Percentiles rank a stretch among this genome's conserved stretches.
phyloP scores from a whole-genome alignment of 2,113 vertebrate genomes.

The Eira barbara region DNA sequence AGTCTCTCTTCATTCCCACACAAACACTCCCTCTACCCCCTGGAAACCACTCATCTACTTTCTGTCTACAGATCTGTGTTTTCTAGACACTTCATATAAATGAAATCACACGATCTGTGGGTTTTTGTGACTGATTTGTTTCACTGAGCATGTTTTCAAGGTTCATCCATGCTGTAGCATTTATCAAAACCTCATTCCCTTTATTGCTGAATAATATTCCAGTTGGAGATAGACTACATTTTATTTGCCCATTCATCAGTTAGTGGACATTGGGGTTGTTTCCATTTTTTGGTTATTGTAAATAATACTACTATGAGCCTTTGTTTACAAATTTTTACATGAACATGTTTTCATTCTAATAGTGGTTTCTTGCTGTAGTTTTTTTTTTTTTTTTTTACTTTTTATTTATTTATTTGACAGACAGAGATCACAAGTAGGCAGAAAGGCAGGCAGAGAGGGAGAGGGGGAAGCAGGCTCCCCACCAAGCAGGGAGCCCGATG shows the following conservation, averaged over 20 bases:
- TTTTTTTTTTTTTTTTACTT: too few species aligned
- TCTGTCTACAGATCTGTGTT: neutral
- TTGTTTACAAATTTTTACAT: neutral
- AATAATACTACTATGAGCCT: neutral
- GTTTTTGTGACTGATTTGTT: neutral
- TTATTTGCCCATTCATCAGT: neutral
- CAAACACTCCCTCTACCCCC: neutral
- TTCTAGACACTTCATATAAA: neutral
- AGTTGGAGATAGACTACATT: neutral
- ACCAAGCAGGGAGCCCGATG: too few species aligned
- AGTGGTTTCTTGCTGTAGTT: neutral
- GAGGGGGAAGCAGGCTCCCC: too few species aligned
- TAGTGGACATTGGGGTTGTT: neutral
- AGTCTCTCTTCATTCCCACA: neutral
- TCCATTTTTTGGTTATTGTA: neutral
- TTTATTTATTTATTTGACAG: too few species aligned
- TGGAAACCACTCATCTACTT: neutral
- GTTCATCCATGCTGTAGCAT: neutral
- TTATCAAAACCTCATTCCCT: neutral
- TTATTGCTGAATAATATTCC: neutral
- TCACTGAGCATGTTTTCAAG: neutral
- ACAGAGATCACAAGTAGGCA: too few species aligned
- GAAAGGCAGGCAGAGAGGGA: too few species aligned
- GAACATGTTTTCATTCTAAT: neutral
- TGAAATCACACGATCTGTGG: neutral